Percentiles rank a stretch among this genome's conserved stretches.
Evolutionary conservation across 2,113 vertebrate genomes (phyloP).

Genomic region (Noturus placidus): DNA sequence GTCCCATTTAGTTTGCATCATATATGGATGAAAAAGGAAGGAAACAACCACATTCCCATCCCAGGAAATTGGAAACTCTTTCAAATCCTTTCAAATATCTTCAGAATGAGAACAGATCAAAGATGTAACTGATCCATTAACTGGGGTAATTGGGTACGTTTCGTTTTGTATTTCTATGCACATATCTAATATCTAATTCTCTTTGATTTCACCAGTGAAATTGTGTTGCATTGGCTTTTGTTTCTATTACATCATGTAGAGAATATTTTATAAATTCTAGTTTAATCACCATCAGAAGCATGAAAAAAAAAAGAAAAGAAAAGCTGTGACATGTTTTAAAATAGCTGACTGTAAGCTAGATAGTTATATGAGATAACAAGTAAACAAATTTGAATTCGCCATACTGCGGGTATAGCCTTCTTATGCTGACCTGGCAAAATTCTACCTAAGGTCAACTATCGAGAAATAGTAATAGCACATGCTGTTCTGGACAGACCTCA

Average conservation of each 20-base stretch:
- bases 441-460: not conserved
- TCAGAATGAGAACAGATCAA: conserved; percentile 8
- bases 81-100: not conserved
- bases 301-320: not conserved
- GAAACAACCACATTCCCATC: not conserved
- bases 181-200: not conserved
- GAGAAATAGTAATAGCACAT: not conserved
- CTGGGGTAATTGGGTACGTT: not conserved
- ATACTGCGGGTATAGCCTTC: not conserved
- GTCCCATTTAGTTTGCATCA: not conserved
- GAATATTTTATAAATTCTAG: not conserved
- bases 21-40: not conserved
- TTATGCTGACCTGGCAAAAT: not conserved
- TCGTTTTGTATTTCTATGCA: not conserved
- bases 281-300: not conserved
- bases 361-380: not conserved
- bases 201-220: not conserved
- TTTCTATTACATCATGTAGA: not conserved
- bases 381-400: not conserved
- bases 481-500: not conserved
- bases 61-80: not conserved
- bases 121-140: not conserved
- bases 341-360: not conserved
- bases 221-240: not conserved
- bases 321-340: not conserved